A percentile compares a stretch with the other conserved stretches of the same genome.
These are phyloP conservation scores for Battus philenor DNA, from an alignment of 1,140 invertebrate species.

Conservation along the genomic window DNA sequence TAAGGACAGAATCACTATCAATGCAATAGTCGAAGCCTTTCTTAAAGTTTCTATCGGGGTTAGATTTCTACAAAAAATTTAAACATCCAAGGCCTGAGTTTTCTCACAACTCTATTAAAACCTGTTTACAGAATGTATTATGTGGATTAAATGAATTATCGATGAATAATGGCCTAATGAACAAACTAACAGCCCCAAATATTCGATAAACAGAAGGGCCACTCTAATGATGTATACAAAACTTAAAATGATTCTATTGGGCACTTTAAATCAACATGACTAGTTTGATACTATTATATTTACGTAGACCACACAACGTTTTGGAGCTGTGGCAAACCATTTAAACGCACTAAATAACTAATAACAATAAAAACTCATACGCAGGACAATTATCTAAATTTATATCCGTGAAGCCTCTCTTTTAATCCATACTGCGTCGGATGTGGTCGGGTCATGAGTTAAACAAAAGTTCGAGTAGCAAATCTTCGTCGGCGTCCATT, in stretches of 20 bases:
- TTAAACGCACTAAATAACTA: conserved; percentile 12
- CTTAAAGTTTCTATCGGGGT: conserved; percentile 20
- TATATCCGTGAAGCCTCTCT: background rate
- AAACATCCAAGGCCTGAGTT: conserved; percentile 55
- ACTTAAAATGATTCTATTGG: conserved; percentile 1
- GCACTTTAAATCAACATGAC: conserved; percentile 4
- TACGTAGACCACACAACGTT: conserved; percentile 3
- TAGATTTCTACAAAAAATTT: conserved; percentile 34
- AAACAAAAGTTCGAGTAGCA: conserved; percentile 67
- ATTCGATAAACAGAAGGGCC: background rate
- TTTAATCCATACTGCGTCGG: conserved; percentile 14
- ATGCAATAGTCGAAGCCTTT: conserved; percentile 6
- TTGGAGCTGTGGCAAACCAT: conserved; percentile 7
- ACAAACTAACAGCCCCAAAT: conserved; percentile 11
- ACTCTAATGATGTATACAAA: background rate
- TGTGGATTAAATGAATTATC: conserved; percentile 2
- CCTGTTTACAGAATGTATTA: conserved; percentile 29
- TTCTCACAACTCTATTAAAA: conserved; percentile 54
- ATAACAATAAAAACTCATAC: conserved; percentile 12
- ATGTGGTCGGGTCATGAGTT: conserved; percentile 53
- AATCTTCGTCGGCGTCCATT: conserved; percentile 67
- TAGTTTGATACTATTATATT: conserved; percentile 4
- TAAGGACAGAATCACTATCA: conserved; percentile 21
- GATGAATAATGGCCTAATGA: conserved; percentile 1
- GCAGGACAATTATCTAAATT: background rate